Conservation (phyloP, 1,140 invertebrate genomes). For the Mercenaria mercenaria region DNA sequence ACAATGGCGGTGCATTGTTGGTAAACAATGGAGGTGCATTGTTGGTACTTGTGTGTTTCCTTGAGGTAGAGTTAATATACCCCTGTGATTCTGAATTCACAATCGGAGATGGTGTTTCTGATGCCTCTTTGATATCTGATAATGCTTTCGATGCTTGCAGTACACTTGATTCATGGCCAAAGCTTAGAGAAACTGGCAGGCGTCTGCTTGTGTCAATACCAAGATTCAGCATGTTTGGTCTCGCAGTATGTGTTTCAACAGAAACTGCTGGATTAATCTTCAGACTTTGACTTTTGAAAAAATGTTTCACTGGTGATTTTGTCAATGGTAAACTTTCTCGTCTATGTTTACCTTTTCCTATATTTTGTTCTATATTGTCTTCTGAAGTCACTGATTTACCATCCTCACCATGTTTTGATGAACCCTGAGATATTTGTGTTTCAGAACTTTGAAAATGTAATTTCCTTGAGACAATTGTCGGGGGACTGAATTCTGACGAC, state of each 20-base stretch:
- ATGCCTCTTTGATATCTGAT: constrained; percentile 55
- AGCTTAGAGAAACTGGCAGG: constrained; percentile 35
- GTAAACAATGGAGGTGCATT: no score
- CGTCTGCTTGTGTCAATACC: constrained; percentile 44
- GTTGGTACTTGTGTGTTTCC: background rate
- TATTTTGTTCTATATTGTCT: background rate
- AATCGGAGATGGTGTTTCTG: constrained; percentile 60
- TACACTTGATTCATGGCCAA: constrained; percentile 4
- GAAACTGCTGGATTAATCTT: background rate
- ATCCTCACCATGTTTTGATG: background rate
- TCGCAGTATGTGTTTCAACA: background rate
- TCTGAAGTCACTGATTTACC: background rate
- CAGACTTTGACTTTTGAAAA: background rate
- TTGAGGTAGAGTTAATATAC: constrained; percentile 56
- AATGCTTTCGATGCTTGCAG: constrained; percentile 34
- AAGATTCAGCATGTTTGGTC: constrained; percentile 48
- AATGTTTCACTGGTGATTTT: constrained; percentile 16
- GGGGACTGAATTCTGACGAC: constrained; percentile 23
- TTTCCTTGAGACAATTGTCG: constrained; percentile 42
- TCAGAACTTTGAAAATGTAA: background rate
- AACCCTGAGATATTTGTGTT: constrained; percentile 46
- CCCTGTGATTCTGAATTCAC: constrained; percentile 29
- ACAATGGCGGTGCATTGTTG: background rate
- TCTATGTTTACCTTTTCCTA: background rate
- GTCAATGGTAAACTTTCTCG: background rate